Evolutionary conservation across 2,888 invertebrate species (phyloP).

Genomic region (Oscheius sp.): DNA sequence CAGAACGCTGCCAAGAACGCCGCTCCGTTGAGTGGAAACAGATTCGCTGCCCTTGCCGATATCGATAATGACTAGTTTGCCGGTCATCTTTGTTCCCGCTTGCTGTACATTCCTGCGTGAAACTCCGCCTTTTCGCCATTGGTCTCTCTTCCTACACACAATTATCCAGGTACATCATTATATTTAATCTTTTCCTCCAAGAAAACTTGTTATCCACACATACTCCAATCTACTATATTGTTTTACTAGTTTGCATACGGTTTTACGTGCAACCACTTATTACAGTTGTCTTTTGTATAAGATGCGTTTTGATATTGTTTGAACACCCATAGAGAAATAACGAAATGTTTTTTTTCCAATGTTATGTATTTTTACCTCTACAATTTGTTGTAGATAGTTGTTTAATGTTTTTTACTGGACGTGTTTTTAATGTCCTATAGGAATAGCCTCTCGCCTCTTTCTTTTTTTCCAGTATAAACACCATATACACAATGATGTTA

Average conservation of each 20-base stretch:
- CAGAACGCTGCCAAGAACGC: slow-evolving; percentile 14
- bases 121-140: slow-evolving; percentile 17
- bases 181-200: not conserved
- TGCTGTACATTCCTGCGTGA: slow-evolving; percentile 23
- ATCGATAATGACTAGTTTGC: not conserved
- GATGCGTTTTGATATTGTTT: not conserved
- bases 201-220: not conserved
- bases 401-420: not conserved
- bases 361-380: too few relatives aligned
- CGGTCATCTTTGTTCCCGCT: not conserved
- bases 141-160: slow-evolving; percentile 21
- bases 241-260: not conserved
- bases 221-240: not conserved
- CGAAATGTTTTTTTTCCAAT: not conserved
- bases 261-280: not conserved
- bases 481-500: not conserved
- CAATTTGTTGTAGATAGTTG: too few relatives aligned
- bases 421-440: not conserved
- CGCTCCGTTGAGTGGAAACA: slow-evolving; percentile 6
- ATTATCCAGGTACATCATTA: slow-evolving; percentile 1
- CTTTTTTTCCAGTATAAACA: not conserved
- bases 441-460: not conserved
- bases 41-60: slow-evolving; percentile 5
- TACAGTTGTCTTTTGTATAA: not conserved
- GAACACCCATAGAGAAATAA: not conserved